These are phyloP conservation scores for Tipula confusa DNA, from an alignment of 2,888 invertebrate species.

Conservation along the genomic window DNA sequence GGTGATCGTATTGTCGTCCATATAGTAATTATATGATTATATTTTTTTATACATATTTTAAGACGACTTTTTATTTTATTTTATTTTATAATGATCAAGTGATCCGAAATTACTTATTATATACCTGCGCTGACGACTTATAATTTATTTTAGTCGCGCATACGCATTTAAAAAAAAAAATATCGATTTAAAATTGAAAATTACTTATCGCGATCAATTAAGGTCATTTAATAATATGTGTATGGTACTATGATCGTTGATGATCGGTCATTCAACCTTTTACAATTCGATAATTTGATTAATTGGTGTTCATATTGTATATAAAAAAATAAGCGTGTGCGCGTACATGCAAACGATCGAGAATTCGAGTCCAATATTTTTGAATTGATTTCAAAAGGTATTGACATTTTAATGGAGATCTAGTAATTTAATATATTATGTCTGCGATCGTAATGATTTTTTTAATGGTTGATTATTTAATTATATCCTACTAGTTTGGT, in stretches of 20 bases:
- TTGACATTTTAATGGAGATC: not conserved
- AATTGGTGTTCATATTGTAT: not conserved
- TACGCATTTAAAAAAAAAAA: not conserved
- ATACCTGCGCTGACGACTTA: not conserved
- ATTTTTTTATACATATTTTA: not conserved
- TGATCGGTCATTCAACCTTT: slow-evolving; percentile 7
- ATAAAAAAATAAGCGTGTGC: not conserved
- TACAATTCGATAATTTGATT: not conserved
- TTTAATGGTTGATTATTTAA: no score
- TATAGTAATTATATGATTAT: not conserved
- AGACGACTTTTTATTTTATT: not conserved
- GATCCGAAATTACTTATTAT: not conserved
- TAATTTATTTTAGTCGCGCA: slow-evolving; percentile 12
- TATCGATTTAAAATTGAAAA: not conserved
- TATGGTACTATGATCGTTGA: not conserved
- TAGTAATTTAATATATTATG: not conserved
- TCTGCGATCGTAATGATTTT: no score
- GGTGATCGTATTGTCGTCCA: not conserved
- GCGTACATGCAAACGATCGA: not conserved
- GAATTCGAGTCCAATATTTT: not conserved
- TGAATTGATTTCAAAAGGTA: not conserved
- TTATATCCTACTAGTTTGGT: no score
- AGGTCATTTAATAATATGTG: not conserved
- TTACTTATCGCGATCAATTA: not conserved
- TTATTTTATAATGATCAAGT: not conserved